phyloP scores from a whole-genome alignment of 2,797 vertebrate species.

The Spinus olivaceus region DNA sequence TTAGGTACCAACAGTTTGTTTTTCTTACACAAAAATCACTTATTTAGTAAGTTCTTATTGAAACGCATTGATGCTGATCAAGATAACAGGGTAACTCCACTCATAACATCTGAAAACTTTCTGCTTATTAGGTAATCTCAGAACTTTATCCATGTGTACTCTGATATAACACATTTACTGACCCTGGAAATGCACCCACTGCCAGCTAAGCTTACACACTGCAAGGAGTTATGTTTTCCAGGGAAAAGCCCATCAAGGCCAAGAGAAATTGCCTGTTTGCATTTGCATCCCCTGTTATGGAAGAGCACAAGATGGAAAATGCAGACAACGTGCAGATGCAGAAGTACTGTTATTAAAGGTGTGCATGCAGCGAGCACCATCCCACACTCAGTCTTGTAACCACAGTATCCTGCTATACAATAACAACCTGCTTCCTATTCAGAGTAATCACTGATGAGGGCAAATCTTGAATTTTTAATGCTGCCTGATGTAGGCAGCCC shows the following conservation, averaged over 20 bases:
- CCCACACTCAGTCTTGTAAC: neutral
- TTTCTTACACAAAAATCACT: neutral
- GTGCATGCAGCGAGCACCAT: neutral
- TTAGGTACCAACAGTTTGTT: neutral
- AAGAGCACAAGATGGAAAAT: neutral
- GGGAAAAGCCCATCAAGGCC: neutral
- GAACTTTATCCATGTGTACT: neutral
- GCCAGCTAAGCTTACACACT: neutral
- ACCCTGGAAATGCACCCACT: neutral
- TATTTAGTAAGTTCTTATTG: neutral
- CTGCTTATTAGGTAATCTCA: neutral
- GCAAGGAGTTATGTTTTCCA: neutral
- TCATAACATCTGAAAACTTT: neutral
- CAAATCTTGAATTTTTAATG: slow-evolving; percentile 46
- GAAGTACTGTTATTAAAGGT: neutral
- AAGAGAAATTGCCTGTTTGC: neutral
- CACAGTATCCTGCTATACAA: neutral
- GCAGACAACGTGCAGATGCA: neutral
- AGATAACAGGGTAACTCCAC: neutral
- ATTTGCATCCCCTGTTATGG: neutral
- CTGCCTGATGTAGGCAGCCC: neutral
- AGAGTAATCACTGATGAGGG: slow-evolving; percentile 29
- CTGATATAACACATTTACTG: neutral
- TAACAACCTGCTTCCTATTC: slow-evolving; percentile 3
- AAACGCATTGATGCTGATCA: neutral